These are phyloP conservation scores for Psilopogon haemacephalus DNA, from an alignment of 2,113 vertebrate genomes.

Conservation along the genomic window DNA sequence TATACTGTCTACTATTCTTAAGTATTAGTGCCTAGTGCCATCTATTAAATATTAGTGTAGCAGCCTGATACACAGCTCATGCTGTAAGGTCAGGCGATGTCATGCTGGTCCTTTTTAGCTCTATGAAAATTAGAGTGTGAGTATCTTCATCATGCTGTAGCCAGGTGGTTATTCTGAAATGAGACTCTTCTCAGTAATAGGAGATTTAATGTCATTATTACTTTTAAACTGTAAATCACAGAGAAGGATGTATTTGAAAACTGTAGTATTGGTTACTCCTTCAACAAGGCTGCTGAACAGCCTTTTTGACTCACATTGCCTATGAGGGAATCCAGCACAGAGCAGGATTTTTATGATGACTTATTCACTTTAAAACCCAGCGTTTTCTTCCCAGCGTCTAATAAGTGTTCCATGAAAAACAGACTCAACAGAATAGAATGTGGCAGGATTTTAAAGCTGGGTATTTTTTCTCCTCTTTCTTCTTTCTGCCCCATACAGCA, in stretches of 20 bases:
- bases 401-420: slow-evolving; percentile 38
- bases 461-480: neutral
- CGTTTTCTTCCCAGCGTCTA: neutral
- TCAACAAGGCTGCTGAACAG: neutral
- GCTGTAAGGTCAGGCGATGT: neutral
- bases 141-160: neutral
- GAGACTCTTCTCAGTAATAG: neutral
- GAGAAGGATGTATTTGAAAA: neutral
- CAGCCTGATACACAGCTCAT: neutral
- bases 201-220: neutral
- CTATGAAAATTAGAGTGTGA: neutral
- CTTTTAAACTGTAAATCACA: neutral
- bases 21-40: neutral
- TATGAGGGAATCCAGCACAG: neutral
- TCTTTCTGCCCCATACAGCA: neutral
- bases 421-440: slow-evolving; percentile 18
- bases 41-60: neutral
- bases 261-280: neutral
- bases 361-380: neutral
- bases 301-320: neutral
- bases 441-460: slow-evolving; percentile 21
- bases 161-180: neutral
- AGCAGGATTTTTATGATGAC: neutral
- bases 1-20: neutral
- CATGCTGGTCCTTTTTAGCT: neutral